Evolutionary conservation across 2,888 invertebrate species (phyloP), one percentile per base, ranked within the genome.

Genomic region (Eristalis tenax): DNA sequence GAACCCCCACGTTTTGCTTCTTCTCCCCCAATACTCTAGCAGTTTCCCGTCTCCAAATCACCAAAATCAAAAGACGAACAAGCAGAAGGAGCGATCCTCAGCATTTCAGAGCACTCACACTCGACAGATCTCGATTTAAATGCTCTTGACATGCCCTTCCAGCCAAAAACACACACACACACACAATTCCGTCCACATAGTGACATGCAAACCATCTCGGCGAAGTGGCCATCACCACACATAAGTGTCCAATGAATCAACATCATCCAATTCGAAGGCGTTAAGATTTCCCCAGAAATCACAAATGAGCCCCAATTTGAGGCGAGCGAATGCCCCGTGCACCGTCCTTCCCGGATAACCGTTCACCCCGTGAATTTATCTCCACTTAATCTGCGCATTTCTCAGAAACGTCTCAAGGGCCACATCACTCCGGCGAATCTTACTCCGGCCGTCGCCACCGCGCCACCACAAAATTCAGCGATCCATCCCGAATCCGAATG

Each of bases 401-500:
- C 85, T 70, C 18, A 77, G 85, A 86, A 86, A 69, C 73, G 73
- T 80, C 81, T 43, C 74, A 50, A 71, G 23, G 59, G 61, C 75
- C 74, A 28, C 86, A 78, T 82, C 85, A 86, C 77, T 77, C 64
- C 28, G 57, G 43, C 68, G 68, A 79, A 77, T 68, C 76, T 71
- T 28, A n/a, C n/a, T n/a, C n/a, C n/a, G 71, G 56, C 26, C 26
- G 8, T 18, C 18, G 4, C 18, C 35, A 11, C 35, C 35, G 35
- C 35, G 8, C 35, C 35, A 35, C 35, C 8, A 26, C 26, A 35
- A 35, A 35, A 11, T 35, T 11, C 35, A 35, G 1, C 35, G 35
- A 35, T 35, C 35, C 35, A 73, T 66, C 74, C 75, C 82, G 78
- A 82, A 86, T 86, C 75, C 82, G 78, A 82, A 86, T 86, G 81